Percentiles rank a stretch among this genome's conserved stretches.
phyloP scores from a whole-genome alignment of 2,797 vertebrate species.

The Alca torda region DNA sequence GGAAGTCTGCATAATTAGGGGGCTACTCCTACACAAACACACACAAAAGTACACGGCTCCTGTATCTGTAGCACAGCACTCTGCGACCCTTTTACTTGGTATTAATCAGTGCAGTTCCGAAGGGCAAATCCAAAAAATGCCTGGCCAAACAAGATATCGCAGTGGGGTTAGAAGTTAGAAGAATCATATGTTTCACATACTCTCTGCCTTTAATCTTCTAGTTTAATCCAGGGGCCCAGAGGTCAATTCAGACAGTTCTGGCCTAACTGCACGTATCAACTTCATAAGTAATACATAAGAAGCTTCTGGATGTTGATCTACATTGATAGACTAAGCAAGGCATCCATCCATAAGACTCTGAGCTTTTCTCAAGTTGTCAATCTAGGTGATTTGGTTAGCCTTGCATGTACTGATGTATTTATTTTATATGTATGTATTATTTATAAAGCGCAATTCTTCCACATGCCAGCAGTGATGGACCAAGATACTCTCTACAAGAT shows the following conservation, averaged over 20 bases:
- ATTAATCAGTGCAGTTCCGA: conserved; percentile 37
- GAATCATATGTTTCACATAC: not conserved
- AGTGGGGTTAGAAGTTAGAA: not conserved
- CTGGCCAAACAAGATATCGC: conserved; percentile 33
- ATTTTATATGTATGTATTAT: conserved; percentile 69
- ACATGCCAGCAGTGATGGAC: conserved; percentile 54
- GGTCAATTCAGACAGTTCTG: conserved; percentile 48
- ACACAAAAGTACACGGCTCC: not conserved
- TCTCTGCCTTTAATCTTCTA: conserved; percentile 1
- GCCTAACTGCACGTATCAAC: not conserved
- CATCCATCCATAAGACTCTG: conserved; percentile 18
- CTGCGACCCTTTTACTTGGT: not conserved
- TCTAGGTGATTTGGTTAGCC: conserved; percentile 59
- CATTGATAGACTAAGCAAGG: conserved; percentile 58
- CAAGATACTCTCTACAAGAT: conserved; percentile 31
- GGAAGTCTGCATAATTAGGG: conserved; percentile 13
- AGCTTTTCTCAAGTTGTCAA: conserved; percentile 47
- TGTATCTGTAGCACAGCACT: not conserved
- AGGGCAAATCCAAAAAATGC: conserved; percentile 22
- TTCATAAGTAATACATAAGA: conserved; percentile 31
- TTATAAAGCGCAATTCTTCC: conserved; percentile 62
- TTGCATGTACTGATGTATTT: conserved; percentile 60
- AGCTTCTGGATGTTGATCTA: conserved; percentile 52
- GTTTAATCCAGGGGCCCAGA: conserved; percentile 37
- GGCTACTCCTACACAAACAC: not conserved